A percentile compares a stretch with the other conserved stretches of the same genome.
These are phyloP conservation scores for Chymomyza fuscimana DNA, from an alignment of 2,888 invertebrate species.

Conservation along the genomic window DNA sequence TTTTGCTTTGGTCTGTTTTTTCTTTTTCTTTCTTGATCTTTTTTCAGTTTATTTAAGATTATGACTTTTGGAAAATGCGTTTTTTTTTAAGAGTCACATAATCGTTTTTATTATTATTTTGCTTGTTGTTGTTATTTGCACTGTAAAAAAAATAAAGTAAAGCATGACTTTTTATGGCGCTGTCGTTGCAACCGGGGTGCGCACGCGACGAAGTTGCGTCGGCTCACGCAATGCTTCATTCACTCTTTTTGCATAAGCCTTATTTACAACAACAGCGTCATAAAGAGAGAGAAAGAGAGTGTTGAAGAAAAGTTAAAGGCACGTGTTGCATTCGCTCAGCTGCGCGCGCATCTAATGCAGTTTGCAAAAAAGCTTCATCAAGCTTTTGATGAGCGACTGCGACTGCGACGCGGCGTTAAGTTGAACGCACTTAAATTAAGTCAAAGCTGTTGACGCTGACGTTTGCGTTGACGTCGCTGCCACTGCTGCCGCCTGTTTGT, in stretches of 20 bases:
- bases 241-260: too few relatives aligned
- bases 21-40: neutral
- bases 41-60: conserved; percentile 13
- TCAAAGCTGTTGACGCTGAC: conserved; percentile 75
- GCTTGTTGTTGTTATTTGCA: conserved; percentile 3
- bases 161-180: conserved; percentile 29
- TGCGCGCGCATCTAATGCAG: conserved; percentile 46
- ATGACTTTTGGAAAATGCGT: conserved; percentile 4
- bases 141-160: conserved; percentile 58
- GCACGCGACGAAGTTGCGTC: too few relatives aligned
- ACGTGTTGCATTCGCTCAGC: conserved; percentile 12
- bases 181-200: neutral
- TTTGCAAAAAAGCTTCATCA: conserved; percentile 34
- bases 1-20: conserved; percentile 14
- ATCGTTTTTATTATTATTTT: conserved; percentile 35
- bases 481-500: conserved; percentile 12
- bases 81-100: conserved; percentile 63
- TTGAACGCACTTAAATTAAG: conserved; percentile 80
- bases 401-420: conserved; percentile 44
- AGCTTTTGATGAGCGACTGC: conserved; percentile 2
- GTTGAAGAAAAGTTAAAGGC: neutral
- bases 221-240: too few relatives aligned
- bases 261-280: neutral
- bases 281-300: neutral
- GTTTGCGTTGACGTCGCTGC: conserved; percentile 19